Base-by-base conservation (phyloP, 2,797 vertebrate genomes). In the Hybognathus amarus region DNA sequence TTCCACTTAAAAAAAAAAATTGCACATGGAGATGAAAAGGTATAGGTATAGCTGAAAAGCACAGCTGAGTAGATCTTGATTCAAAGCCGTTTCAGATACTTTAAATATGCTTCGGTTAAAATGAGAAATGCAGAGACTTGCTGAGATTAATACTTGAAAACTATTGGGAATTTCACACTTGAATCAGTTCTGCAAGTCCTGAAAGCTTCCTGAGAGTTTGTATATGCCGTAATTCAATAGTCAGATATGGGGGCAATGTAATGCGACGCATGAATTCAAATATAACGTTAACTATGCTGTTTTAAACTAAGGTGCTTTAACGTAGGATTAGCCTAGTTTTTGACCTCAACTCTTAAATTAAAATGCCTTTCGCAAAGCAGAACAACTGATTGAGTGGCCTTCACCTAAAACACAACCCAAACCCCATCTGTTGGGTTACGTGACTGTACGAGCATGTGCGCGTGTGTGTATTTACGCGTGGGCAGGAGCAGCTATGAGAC, bases 331-430 rank as follows among this genome's bases (percentile, higher is more conserved):
- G 91, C 92, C 90, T 91, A 73, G 83, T 54, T 92, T 94, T 92
- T 90, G 85, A 91, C 90, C 91, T 90, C 90, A 94, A 93, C 93
- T 93, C 92, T 94, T 94, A 94, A n/a, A 94, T 94, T 94, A 94
- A 94, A 92, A 90, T 91, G 91, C 93, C 93, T 94, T 93, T 92
- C 67, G 80, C 91, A 91, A 93, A 90, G 89, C 88, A 90, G 88
- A 91, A 85, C 59, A 84, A 86, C 87, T 90, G 88, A 77, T 91
- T 89, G 87, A 89, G 84, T 90, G 91, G 90, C 90, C 91, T 88
- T 85, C 90, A 91, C 91, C 92, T 59, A 88, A 89, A 89, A 76
- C 80, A 92, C 90, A 91, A 90, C 92, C 90, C 87, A 90, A 92
- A 94, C 85, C 90, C 91, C 91, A 92, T 94, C 92, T 93, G 91